These are phyloP conservation scores for Nipponia nippon DNA, from an alignment of 2,113 vertebrate genomes.

Conservation along the genomic window DNA sequence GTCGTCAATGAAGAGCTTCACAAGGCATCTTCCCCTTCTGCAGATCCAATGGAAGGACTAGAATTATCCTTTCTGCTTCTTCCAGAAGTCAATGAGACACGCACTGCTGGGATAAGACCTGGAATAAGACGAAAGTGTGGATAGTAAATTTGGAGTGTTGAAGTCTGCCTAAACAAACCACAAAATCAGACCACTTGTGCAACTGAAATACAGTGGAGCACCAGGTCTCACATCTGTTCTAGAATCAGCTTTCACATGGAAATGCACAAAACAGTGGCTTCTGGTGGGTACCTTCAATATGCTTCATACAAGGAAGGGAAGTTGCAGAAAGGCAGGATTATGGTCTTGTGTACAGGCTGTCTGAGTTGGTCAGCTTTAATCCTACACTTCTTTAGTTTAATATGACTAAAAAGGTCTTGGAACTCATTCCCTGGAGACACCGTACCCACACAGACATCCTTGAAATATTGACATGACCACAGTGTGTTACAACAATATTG, in stretches of 20 bases:
- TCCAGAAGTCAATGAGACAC: neutral
- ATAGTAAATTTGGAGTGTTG: neutral
- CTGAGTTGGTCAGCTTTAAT: neutral
- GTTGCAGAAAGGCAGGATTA: neutral
- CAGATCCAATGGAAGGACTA: neutral
- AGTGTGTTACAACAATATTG: neutral
- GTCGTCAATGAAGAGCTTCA: neutral
- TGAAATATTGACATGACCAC: neutral
- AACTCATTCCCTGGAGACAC: neutral
- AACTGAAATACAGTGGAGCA: neutral
- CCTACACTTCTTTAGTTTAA: neutral
- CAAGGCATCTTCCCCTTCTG: neutral
- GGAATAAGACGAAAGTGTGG: neutral
- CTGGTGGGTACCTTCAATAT: neutral
- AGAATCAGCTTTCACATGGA: neutral
- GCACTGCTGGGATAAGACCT: neutral
- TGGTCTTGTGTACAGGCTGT: neutral
- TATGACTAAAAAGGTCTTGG: rapidly evolving
- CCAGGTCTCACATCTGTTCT: neutral
- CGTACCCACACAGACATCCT: neutral
- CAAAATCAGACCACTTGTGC: neutral
- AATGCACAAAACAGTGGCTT: neutral
- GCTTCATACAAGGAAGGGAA: neutral
- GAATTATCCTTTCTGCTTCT: neutral
- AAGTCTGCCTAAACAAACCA: neutral